Base-by-base conservation (phyloP, 1,140 invertebrate species). In the Calephelis nemesis region DNA sequence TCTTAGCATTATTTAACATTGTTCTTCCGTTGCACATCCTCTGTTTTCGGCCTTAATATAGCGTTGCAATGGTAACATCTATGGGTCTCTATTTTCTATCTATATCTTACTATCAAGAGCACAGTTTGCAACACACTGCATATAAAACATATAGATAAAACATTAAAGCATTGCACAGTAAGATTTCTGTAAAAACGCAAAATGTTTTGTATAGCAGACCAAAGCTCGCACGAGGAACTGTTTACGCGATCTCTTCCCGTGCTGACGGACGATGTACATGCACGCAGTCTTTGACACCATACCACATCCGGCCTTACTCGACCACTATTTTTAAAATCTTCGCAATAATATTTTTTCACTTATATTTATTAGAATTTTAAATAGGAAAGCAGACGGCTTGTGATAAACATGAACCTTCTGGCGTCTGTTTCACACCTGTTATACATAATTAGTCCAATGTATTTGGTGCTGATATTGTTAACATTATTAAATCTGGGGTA, bases 201-300 rank as follows among this genome's bases (percentile, higher is more conserved):
- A 87, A 81, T 76, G 77, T 81, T 80, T 76, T 70, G 72, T 73
- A 74, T 62, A 58, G 69, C 69, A 66, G 72, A 66, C 68, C 74
- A 52, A 62, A 70, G 77, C 72, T 69, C 69, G 75, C 42, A 45
- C 42, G 77, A 72, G 66, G 6, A 3, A 45, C 7, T 91, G 88
- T 91, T 91, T 91, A 91, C 82, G 85, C 84, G 84, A 86, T 74
- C 81, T 75, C 65, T 78, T 71, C 72, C 67, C 68, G 76, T 75
- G 88, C 71, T 85, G 88, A 91, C 72, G 78, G 88, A 91, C 78
- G 77, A 73, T 76, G 78, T 84, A 76, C 87, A 88, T 65, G 66
- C 82, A 71, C 74, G 62, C 80, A 82, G 70, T 83, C 81, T 88
- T 85, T 88, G 85, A 90, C 85, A 90, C 83, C 73, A 70, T 70